A percentile compares a stretch with the other conserved stretches of the same genome.
Conservation (phyloP, 2,797 vertebrate genomes). For the Hoplostethus atlanticus region DNA sequence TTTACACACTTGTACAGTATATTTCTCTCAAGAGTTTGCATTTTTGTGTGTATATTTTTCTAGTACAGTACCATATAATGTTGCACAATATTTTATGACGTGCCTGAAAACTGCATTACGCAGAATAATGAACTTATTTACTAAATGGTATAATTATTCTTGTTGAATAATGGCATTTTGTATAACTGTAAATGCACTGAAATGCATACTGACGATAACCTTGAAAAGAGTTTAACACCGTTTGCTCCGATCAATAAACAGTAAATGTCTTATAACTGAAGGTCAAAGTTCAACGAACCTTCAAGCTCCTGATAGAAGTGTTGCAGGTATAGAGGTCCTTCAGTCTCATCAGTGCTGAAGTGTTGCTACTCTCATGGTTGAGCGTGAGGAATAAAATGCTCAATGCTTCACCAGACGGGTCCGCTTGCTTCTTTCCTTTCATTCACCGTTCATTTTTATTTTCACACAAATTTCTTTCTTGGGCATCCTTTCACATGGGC, state of each 20-base stretch:
- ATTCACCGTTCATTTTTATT: constrained; percentile 6
- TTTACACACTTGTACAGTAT: constrained; percentile 66
- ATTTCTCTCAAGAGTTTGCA: constrained; percentile 67
- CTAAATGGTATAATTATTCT: constrained; percentile 62
- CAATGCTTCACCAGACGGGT: constrained; percentile 69
- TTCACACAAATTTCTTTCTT: not conserved
- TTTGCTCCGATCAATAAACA: constrained; percentile 5
- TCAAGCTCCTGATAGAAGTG: not conserved
- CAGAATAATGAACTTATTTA: constrained; percentile 73
- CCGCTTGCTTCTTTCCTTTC: constrained; percentile 66
- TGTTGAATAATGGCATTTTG: constrained; percentile 68
- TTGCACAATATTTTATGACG: constrained; percentile 83
- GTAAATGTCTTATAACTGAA: constrained; percentile 12
- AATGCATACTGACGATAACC: constrained; percentile 48
- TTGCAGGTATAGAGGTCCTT: too few relatives aligned
- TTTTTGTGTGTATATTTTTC: constrained; percentile 81
- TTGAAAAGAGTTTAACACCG: constrained; percentile 43
- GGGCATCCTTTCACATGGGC: constrained; percentile 4
- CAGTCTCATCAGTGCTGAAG: constrained; percentile 54
- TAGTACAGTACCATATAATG: constrained; percentile 73
- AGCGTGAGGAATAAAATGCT: constrained; percentile 82
- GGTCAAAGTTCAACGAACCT: constrained; percentile 30
- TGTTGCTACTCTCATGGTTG: constrained; percentile 71
- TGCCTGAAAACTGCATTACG: constrained; percentile 80
- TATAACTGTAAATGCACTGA: constrained; percentile 69